Evolutionary conservation across 2,888 invertebrate species (phyloP), one percentile per base, ranked within the genome.

Genomic region (Ornithoptera priamus): DNA sequence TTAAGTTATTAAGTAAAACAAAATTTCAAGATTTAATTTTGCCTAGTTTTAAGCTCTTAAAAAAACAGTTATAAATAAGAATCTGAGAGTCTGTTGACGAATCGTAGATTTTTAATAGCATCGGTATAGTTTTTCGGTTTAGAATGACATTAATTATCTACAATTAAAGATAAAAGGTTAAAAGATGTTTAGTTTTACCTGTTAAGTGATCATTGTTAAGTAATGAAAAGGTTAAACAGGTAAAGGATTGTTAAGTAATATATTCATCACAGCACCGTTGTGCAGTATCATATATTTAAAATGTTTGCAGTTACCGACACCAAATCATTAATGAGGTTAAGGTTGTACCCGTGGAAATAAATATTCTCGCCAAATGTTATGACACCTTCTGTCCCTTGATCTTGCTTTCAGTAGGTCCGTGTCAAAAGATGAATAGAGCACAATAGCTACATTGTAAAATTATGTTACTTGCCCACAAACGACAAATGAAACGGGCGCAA

Each of bases 401-500:
- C 22, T 57, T 56, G 60, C 65, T 46, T 59, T 59, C 64, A 65
- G 8, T 12, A 6, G 24, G 20, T 36, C 60, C 69, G 56, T 65
- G 56, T 62, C 58, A 24, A 66, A 65, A 58, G 65, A 58, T 46
- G 58, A 62, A 69, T 66, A 39, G 50, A 39, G 56, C 18, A 56
- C 61, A 46, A 65, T 62, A 69, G 58, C 46, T n/a, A 58, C 39
- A 69, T 42, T 58, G 58, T 62, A 30, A 46, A 57, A n/a, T 58
- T 46, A 46, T 57, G 42, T 66, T 60, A 60, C 60, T 42, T 46
- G 69, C 46, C 53, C 8, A 53, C 50, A 58, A 59, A 36, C 30
- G 61, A 62, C 50, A 58, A 62, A 57, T 24, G 58, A 67, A 70
- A 70, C 62, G 62, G 62, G 70, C 63, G 53, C 70, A 70, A 70